A percentile compares a stretch with the other conserved stretches of the same genome.
phyloP scores from a whole-genome alignment of 2,113 vertebrate species.

The Semnopithecus entellus region DNA sequence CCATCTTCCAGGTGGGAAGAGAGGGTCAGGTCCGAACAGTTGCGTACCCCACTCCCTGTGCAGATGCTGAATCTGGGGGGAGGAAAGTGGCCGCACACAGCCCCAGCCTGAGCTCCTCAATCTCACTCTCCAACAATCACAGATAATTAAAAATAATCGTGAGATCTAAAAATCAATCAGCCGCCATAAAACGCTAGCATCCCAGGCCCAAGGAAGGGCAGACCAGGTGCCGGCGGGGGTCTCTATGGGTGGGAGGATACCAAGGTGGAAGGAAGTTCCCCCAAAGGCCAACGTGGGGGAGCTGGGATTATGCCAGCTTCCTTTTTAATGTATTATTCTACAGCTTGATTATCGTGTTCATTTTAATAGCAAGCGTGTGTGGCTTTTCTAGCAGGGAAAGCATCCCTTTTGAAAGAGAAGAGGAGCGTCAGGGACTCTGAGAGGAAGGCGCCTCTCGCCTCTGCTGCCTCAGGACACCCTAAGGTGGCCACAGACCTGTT shows the following conservation, averaged over 20 bases:
- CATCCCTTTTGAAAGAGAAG: background rate
- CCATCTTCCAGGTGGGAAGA: background rate
- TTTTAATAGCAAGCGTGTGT: background rate
- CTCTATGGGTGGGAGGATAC: background rate
- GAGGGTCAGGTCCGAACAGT: accelerated
- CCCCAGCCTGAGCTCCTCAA: background rate
- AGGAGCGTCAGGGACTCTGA: background rate
- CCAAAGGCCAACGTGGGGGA: background rate
- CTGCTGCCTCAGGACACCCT: background rate
- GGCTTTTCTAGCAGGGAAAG: background rate
- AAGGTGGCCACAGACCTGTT: too few species aligned
- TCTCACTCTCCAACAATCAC: constrained; percentile 29
- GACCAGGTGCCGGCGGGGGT: background rate
- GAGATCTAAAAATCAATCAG: constrained; percentile 65
- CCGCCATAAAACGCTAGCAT: background rate
- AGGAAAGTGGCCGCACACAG: background rate
- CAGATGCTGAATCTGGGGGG: background rate
- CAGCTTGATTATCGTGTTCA: background rate
- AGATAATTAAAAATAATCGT: constrained; percentile 67
- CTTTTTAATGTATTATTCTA: background rate
- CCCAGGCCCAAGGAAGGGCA: background rate
- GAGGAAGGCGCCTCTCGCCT: background rate
- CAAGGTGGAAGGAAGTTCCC: background rate
- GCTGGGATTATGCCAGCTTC: accelerated
- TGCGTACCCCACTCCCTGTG: accelerated